These are phyloP conservation scores for Enteromius trimaculatus DNA, from an alignment of 2,797 vertebrate genomes.

Conservation along the genomic window DNA sequence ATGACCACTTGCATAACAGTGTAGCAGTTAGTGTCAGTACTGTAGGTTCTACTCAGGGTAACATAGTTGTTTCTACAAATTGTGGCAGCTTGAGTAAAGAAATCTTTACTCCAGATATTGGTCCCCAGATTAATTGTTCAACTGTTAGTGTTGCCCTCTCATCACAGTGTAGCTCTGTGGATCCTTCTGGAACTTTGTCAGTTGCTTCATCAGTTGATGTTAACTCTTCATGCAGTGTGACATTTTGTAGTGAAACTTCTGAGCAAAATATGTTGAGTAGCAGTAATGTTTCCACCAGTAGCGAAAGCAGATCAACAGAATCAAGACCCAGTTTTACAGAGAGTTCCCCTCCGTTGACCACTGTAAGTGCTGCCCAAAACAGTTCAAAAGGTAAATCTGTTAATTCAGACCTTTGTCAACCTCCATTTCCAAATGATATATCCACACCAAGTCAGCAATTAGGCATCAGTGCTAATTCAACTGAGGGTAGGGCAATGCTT, in stretches of 20 bases:
- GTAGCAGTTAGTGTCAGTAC: slow-evolving; percentile 43
- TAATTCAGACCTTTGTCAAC: slow-evolving; percentile 29
- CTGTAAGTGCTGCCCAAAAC: slow-evolving; percentile 48
- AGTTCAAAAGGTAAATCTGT: slow-evolving; percentile 42
- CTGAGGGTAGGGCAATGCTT: slow-evolving; percentile 51
- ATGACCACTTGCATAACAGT: slow-evolving; percentile 52
- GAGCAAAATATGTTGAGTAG: slow-evolving; percentile 42
- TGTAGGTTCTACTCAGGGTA: slow-evolving; percentile 54
- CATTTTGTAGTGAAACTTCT: slow-evolving; percentile 38
- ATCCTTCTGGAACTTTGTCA: slow-evolving; percentile 27
- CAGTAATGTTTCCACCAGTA: slow-evolving; percentile 54
- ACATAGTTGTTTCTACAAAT: slow-evolving; percentile 42
- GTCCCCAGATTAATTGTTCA: slow-evolving; percentile 53
- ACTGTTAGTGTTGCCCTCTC: slow-evolving; percentile 48
- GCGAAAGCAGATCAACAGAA: slow-evolving; percentile 49
- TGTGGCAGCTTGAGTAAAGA: slow-evolving; percentile 56
- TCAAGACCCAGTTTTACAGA: slow-evolving; percentile 60
- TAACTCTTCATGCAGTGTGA: slow-evolving; percentile 24
- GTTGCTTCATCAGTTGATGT: slow-evolving; percentile 37
- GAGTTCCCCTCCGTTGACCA: slow-evolving; percentile 59
- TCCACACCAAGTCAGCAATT: slow-evolving; percentile 42
- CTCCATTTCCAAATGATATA: slow-evolving; percentile 13
- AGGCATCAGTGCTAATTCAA: slow-evolving; percentile 50
- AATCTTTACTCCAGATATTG: slow-evolving; percentile 9
- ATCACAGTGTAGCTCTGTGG: slow-evolving; percentile 58